Conservation (phyloP, 2,888 invertebrate genomes). For the Uloborus plumipes region DNA sequence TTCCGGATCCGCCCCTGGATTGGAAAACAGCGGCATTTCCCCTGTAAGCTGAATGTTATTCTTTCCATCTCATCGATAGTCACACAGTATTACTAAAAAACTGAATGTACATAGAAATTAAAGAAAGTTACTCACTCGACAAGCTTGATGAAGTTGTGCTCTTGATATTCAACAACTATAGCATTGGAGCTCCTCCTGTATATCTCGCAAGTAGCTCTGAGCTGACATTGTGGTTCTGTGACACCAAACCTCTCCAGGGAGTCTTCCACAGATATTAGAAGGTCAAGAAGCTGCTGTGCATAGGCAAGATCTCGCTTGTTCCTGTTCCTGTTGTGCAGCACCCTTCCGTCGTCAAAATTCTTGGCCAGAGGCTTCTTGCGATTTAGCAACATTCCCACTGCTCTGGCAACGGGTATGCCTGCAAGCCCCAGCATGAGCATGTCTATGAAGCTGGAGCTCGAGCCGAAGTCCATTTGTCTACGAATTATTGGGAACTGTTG, state of each 20-base stretch:
- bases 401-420: slow-evolving; percentile 45
- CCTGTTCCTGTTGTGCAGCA: slow-evolving; percentile 7
- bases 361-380: slow-evolving; percentile 4
- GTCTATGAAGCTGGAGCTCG: slow-evolving; percentile 28
- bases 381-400: slow-evolving; percentile 35
- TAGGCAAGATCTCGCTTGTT: slow-evolving; percentile 35
- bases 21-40: too few species aligned
- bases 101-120: too few species aligned
- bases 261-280: slow-evolving; percentile 38
- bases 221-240: slow-evolving; percentile 65
- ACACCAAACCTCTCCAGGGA: slow-evolving; percentile 61
- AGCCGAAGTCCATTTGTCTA: slow-evolving; percentile 12
- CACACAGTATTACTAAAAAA: too few species aligned
- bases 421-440: slow-evolving; percentile 53
- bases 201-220: slow-evolving; percentile 64
- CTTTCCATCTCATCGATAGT: too few species aligned
- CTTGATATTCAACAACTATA: not conserved
- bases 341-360: slow-evolving; percentile 28
- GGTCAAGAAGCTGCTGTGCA: slow-evolving; percentile 35
- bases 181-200: slow-evolving; percentile 35
- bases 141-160: slow-evolving; percentile 51
- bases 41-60: too few species aligned
- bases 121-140: slow-evolving; percentile 35
- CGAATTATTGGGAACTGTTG: not conserved
- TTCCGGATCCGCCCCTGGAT: too few species aligned